phyloP scores from a whole-genome alignment of 2,113 vertebrate genomes.

The Pluvianellus socialis region DNA sequence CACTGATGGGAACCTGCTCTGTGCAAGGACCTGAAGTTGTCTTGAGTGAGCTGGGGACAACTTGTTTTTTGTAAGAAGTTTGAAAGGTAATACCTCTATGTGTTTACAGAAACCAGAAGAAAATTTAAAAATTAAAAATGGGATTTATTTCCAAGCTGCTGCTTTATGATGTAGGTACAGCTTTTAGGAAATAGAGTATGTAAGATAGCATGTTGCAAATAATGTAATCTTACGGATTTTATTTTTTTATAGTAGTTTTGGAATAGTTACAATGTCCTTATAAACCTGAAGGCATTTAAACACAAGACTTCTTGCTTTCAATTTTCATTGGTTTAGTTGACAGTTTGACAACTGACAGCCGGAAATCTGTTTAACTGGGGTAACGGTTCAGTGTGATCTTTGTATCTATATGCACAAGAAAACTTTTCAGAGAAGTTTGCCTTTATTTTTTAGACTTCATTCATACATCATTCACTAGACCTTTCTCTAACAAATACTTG shows the following conservation, averaged over 20 bases:
- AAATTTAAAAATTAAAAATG: not conserved
- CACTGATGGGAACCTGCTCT: not conserved
- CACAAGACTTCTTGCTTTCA: not conserved
- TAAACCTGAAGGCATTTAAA: not conserved
- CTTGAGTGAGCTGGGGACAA: not conserved
- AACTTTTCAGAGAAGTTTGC: not conserved
- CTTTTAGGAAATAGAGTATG: not conserved
- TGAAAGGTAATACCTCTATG: not conserved
- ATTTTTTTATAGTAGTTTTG: not conserved
- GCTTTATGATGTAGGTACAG: not conserved
- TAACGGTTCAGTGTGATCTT: not conserved
- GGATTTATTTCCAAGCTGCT: not conserved
- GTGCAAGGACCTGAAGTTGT: not conserved
- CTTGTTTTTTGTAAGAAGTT: not conserved
- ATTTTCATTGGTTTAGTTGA: not conserved
- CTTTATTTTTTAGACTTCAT: not conserved
- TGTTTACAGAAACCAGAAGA: not conserved
- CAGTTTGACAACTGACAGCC: not conserved
- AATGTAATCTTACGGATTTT: not conserved
- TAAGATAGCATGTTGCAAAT: not conserved
- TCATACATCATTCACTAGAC: not conserved
- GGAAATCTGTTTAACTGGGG: not conserved
- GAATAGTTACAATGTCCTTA: not conserved
- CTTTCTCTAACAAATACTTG: not conserved
- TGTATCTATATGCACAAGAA: not conserved